Base-by-base conservation (phyloP, 2,113 vertebrate genomes). In the Elgaria multicarinata region DNA sequence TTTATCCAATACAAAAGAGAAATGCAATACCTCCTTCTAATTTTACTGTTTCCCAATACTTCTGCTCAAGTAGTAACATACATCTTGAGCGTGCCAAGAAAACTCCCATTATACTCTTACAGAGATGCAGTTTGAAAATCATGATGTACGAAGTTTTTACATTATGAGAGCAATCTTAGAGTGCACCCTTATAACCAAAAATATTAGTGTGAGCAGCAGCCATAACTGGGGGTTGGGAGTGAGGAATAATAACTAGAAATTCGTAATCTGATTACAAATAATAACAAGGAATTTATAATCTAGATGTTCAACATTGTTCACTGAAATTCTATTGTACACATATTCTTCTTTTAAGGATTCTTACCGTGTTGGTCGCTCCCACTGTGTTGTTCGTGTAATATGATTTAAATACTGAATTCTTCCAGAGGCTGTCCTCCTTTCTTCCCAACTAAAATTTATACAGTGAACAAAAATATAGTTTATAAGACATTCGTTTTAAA, bases 381-480 rank as follows among this genome's bases (percentile, higher is more conserved):
- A 99, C 55, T 99, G 98, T 0, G 98, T 99, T 93, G 98, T 99
- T 90, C 99, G 96, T 64, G 98, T 99, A 93, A 99, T 99, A 90
- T 99, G 99, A 95, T 99, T 99, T 92, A 99, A 97, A 96, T 99
- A 99, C 90, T 99, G 99, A 93, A 99, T 99, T 94, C 99, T 98
- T 93, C 99, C 99, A 91, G 98, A 99, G 10, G 98, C 98, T 26
- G 98, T 99, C 91, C 98, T 97, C 89, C 99, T 97, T 95, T 99
- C 99, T 96, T 99, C 99, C 99, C 99, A 99, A 80, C 99, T 99
- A 96, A 92, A 95, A 91, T 83, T 66, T 94, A 97, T 77, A 96
- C 90, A 95, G 81, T 36, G 89, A 96, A 16, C 97, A 95, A 96
- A 88, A 91, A 7, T n/a, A 44, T 10, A 67, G 3, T 24, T 53